These are phyloP conservation scores for Arenaria interpres DNA, from an alignment of 2,113 vertebrate species.

Conservation along the genomic window DNA sequence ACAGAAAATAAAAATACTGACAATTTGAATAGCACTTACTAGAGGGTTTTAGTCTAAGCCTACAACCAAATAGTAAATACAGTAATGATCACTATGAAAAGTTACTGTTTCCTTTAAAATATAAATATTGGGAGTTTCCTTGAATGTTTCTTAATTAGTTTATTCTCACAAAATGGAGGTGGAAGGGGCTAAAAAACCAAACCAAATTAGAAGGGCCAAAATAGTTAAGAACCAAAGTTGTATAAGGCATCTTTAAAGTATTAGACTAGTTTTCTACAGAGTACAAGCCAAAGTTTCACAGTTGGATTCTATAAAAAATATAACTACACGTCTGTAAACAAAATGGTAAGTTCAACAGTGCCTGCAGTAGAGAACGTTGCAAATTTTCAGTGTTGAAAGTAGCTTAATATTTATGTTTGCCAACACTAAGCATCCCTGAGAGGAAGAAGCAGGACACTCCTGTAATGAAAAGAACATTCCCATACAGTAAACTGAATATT, in stretches of 20 bases:
- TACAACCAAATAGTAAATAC: background rate
- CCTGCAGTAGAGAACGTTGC: background rate
- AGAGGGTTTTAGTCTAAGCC: background rate
- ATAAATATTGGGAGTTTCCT: background rate
- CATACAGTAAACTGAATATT: background rate
- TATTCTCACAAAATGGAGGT: background rate
- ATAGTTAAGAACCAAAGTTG: conserved; percentile 28
- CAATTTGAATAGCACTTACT: background rate
- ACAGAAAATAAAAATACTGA: background rate
- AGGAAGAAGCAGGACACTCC: background rate
- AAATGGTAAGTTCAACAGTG: conserved; percentile 42
- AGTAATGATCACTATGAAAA: background rate
- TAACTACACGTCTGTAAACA: conserved; percentile 35
- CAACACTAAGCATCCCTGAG: background rate
- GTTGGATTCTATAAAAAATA: conserved; percentile 54
- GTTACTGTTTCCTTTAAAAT: background rate
- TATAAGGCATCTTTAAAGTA: conserved; percentile 26
- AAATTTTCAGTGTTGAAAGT: conserved; percentile 35
- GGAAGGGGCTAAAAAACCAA: background rate
- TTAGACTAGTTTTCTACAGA: conserved; percentile 32
- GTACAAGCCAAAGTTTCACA: conserved; percentile 26
- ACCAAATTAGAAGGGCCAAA: conserved; percentile 36
- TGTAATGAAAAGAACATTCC: background rate
- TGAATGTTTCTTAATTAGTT: background rate
- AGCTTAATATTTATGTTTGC: conserved; percentile 53